Conservation (phyloP, 92 coral and sea anemone genomes). For the Pocillopora meandrina region DNA sequence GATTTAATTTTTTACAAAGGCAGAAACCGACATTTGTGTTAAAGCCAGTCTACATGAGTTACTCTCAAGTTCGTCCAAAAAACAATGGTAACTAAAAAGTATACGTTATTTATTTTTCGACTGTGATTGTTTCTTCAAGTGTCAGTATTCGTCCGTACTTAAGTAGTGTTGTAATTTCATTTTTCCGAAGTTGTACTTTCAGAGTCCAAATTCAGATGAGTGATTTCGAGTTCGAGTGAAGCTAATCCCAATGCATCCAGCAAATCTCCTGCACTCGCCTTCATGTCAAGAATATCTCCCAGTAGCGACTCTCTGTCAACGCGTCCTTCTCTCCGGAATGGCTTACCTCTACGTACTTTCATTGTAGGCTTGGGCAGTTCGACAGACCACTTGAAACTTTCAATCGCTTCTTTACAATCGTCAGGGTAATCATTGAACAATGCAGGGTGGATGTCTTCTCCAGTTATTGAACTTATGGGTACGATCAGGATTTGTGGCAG, state of each 20-base stretch:
- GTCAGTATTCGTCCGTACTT: too few species aligned
- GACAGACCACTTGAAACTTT: constrained; percentile 35
- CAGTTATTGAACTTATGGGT: constrained; percentile 43
- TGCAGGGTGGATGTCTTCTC: constrained; percentile 25
- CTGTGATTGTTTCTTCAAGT: not conserved
- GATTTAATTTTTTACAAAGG: too few species aligned
- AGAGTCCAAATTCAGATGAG: not conserved
- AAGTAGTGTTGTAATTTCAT: too few species aligned
- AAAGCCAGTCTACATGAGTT: too few species aligned
- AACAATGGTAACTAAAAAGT: too few species aligned
- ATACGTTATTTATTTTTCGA: too few species aligned
- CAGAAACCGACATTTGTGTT: too few species aligned
- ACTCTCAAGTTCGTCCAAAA: too few species aligned
- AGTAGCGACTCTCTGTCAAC: not conserved
- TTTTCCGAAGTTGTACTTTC: not conserved
- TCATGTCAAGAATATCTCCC: not conserved
- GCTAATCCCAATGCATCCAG: not conserved
- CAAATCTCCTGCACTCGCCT: not conserved
- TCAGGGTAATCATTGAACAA: constrained; percentile 45
- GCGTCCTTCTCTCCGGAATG: not conserved
- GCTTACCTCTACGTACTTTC: not conserved
- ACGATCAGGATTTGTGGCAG: constrained; percentile 58
- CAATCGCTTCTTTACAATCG: constrained; percentile 43
- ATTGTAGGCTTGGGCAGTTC: not conserved
- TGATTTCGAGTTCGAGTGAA: not conserved